Conservation (phyloP, 2,113 vertebrate species). For the Phaetusa simplex region DNA sequence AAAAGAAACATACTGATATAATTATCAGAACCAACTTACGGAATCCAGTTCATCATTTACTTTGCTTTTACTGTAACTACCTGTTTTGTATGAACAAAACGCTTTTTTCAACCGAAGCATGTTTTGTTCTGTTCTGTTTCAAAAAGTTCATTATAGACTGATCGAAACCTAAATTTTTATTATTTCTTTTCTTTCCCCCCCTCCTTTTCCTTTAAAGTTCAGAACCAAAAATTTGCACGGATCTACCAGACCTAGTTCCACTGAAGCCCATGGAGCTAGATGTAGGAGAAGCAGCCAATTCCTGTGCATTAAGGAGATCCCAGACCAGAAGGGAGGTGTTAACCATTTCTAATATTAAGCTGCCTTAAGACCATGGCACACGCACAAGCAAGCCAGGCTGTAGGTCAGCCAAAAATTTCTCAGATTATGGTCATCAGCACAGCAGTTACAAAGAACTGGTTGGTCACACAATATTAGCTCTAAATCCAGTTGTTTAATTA, state of each 20-base stretch:
- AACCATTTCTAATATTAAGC: not conserved
- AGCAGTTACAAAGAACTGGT: not conserved
- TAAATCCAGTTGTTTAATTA: not conserved
- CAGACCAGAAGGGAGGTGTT: not conserved
- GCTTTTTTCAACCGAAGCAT: not conserved
- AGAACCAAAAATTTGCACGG: not conserved
- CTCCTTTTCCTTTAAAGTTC: not conserved
- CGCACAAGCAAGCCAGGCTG: not conserved
- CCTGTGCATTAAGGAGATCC: not conserved
- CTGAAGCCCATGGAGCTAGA: not conserved
- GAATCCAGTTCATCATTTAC: not conserved
- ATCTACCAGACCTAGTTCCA: not conserved
- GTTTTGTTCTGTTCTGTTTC: not conserved
- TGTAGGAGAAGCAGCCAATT: not conserved
- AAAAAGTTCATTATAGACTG: not conserved
- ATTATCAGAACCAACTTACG: not conserved
- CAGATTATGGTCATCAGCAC: not conserved
- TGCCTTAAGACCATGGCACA: not conserved
- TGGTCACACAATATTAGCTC: not conserved
- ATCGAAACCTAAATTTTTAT: not conserved
- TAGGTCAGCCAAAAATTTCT: not conserved
- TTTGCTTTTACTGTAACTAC: not conserved
- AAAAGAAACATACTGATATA: not conserved
- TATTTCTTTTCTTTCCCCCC: not conserved
- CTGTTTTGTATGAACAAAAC: not conserved